Evolutionary conservation across 1,140 invertebrate genomes (phyloP).

Genomic region (Uloborus diversus): DNA sequence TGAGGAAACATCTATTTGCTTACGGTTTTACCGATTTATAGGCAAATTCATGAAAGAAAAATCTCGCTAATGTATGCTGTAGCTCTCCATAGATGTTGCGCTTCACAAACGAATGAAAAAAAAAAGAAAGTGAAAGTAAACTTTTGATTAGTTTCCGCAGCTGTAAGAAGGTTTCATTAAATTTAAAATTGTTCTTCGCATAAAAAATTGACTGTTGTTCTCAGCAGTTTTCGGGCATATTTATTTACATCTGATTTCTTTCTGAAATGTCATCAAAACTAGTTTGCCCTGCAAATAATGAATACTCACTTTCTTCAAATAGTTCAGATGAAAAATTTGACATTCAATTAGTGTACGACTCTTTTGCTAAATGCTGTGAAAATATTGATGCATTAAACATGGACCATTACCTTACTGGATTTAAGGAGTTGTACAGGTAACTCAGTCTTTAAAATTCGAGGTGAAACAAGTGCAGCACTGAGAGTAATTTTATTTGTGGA

Average conservation of each 20-base stretch:
- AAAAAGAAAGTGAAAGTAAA: background rate
- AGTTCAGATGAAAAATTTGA: constrained; percentile 25
- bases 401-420: constrained; percentile 50
- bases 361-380: constrained; percentile 43
- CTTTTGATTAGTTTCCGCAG: background rate
- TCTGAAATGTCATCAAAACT: background rate
- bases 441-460: background rate
- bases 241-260: background rate
- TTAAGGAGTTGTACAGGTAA: constrained; percentile 58
- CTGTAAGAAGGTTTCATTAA: background rate
- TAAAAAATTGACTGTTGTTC: background rate
- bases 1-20: background rate
- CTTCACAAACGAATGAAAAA: too few species aligned
- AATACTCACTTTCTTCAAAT: background rate
- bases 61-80: too few species aligned
- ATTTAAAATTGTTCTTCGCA: background rate
- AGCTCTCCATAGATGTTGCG: too few species aligned
- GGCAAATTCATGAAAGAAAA: too few species aligned
- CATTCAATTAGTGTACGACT: constrained; percentile 48
- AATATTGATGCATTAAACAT: constrained; percentile 52
- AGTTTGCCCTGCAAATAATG: background rate
- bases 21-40: too few species aligned
- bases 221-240: background rate
- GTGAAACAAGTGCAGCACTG: too few species aligned
- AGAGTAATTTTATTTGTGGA: too few species aligned